Evolutionary conservation across 1,140 invertebrate genomes (phyloP), one percentile per base, ranked within the genome.

Genomic region (Bombyx mandarina): DNA sequence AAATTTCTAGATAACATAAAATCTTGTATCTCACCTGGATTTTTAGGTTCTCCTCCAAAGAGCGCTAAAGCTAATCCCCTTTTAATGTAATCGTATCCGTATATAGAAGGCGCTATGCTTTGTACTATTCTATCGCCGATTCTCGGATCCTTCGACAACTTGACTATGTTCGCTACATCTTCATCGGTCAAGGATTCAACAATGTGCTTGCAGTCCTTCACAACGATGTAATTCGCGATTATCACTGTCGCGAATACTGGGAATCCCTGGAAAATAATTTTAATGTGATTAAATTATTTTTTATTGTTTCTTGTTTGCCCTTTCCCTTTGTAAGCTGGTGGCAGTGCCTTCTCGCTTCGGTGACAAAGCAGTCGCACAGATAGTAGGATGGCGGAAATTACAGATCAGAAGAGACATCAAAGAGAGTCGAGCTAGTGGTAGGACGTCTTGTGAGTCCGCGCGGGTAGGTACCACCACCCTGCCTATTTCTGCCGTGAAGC

Each of bases 221-320:
- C 97, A 12, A 95, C 90, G 65, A 99, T 92, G 85, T 99, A 94
- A 88, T 99, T 99, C 2, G 97, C 98, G 74, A 99, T 92, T 61
- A 99, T 96, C 0, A 99, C 95, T 0, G 99, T 99, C 2, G 98
- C 95, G 88, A 99, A 99, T 2, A 99, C 97, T 1, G 99, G 98
- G 78, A 99, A 99, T 10, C 98, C 94, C 86, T 91, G 61, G 9
- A 62, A 52, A 53, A 53, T 12, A 56, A 52, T 57, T 52, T 45
- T 45, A 8, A 54, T 22, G 26, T 5, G 26, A 35, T 35, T 35
- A 35, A 35, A 35, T 35, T 35, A 35, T 35, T 35, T 35, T 35
- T 5, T 18, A 18, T 18, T 18, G 12, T 18, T 18, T 18, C 26
- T 35, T 5, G 26, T 2, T 35, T 35, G 2, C 4, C 4, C 26